These are phyloP conservation scores for Chironex yamaguchii DNA, from an alignment of 30 jellyfish, hydroid and myxozoan species.

Conservation along the genomic window DNA sequence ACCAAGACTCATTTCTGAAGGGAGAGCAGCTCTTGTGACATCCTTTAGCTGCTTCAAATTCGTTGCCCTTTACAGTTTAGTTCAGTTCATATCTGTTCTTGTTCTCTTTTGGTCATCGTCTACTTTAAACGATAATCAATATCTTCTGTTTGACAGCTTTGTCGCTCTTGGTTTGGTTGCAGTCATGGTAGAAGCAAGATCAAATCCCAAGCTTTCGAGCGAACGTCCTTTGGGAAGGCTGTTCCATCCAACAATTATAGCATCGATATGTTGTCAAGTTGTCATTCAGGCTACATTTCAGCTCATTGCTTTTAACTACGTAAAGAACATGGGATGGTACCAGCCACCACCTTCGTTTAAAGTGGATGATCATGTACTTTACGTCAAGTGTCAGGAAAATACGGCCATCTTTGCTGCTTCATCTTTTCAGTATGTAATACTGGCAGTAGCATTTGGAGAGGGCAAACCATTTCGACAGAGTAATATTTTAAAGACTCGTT, in stretches of 20 bases:
- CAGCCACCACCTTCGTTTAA: conserved; percentile 14
- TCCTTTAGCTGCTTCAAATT: conserved; percentile 40
- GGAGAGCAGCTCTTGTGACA: conserved; percentile 74
- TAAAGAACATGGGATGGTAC: conserved; percentile 32
- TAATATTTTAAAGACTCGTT: neutral
- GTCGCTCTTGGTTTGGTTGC: conserved; percentile 1
- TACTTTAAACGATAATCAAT: conserved; percentile 12
- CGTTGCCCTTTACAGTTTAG: conserved; percentile 22
- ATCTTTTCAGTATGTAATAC: neutral
- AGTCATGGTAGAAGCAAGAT: conserved; percentile 5
- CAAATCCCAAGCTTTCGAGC: neutral
- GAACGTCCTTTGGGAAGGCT: conserved; percentile 57
- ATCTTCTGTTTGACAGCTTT: neutral
- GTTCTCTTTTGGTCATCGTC: conserved; percentile 19
- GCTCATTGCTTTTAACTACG: conserved; percentile 3
- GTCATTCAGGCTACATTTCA: neutral
- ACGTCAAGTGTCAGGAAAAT: conserved; percentile 27
- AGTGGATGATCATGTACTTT: neutral
- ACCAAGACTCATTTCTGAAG: conserved; percentile 40
- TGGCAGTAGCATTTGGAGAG: neutral
- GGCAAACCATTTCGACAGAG: conserved; percentile 49
- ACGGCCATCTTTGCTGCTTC: neutral
- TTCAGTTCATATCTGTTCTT: conserved; percentile 44
- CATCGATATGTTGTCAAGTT: neutral
- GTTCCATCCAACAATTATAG: conserved; percentile 12